These are phyloP conservation scores for Thaumatotibia leucotreta DNA, from an alignment of 1,140 invertebrate species.

Conservation along the genomic window DNA sequence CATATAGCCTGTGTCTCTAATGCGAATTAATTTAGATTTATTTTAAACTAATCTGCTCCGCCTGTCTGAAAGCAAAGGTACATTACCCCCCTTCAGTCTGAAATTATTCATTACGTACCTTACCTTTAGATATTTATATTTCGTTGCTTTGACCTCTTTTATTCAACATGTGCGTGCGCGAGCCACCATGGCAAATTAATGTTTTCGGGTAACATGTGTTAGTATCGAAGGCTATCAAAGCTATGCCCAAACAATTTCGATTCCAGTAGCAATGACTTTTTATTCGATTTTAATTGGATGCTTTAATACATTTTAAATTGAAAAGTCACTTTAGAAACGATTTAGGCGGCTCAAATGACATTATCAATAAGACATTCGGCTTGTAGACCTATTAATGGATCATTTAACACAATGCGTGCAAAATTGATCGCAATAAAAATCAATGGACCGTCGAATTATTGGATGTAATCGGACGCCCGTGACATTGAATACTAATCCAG, in stretches of 20 bases:
- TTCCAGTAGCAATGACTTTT: conserved; percentile 7
- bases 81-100: neutral
- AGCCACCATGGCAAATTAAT: neutral
- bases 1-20: neutral
- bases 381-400: conserved; percentile 35
- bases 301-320: neutral
- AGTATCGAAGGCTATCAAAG: conserved; percentile 5
- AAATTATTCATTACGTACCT: neutral
- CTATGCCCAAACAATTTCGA: neutral
- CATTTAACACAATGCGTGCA: conserved; percentile 46
- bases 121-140: neutral
- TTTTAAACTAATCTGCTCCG: neutral
- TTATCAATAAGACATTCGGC: conserved; percentile 21
- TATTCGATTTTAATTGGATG: neutral
- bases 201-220: neutral
- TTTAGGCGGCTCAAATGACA: neutral
- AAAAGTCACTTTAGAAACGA: neutral
- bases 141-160: neutral
- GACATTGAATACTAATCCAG: conserved; percentile 63
- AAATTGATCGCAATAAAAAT: conserved; percentile 46
- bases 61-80: neutral
- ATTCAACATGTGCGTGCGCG: neutral
- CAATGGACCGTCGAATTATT: conserved; percentile 42
- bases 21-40: conserved; percentile 17
- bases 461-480: conserved; percentile 40